A percentile compares a stretch with the other conserved stretches of the same genome.
Conservation (phyloP, 2,113 vertebrate species). For the Nerophis lumbriciformis region DNA sequence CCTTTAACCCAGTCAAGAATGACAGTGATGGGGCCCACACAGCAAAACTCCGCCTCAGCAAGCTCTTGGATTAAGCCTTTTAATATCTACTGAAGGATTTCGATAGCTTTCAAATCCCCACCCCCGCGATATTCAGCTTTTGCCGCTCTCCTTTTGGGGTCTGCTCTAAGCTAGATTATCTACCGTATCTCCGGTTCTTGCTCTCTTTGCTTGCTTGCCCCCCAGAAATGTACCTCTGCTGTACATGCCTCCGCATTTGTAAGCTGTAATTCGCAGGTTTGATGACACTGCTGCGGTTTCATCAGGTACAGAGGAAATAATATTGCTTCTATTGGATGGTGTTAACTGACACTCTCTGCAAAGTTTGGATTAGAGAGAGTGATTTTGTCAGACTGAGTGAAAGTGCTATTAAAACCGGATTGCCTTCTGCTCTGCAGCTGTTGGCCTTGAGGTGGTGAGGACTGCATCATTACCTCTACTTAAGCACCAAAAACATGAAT, state of each 20-base stretch:
- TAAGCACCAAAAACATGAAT: slow-evolving; percentile 16
- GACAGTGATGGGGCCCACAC: slow-evolving; percentile 64
- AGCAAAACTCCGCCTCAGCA: slow-evolving; percentile 67
- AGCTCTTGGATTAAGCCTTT: slow-evolving; percentile 73
- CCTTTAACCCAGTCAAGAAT: slow-evolving; percentile 66
- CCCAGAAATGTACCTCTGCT: slow-evolving; percentile 16
- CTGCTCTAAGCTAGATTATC: slow-evolving; percentile 56
- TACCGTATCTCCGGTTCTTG: slow-evolving; percentile 18
- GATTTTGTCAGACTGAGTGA: slow-evolving; percentile 39
- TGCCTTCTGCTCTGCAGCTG: slow-evolving; percentile 55
- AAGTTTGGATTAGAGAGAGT: slow-evolving; percentile 44
- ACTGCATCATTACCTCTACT: slow-evolving; percentile 44
- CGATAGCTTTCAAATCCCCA: slow-evolving; percentile 63
- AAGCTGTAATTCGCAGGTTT: slow-evolving; percentile 47
- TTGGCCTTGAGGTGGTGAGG: slow-evolving; percentile 43
- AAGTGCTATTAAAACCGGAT: slow-evolving; percentile 47
- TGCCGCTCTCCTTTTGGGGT: slow-evolving; percentile 54
- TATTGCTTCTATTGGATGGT: slow-evolving; percentile 10
- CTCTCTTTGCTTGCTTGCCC: slow-evolving; percentile 26
- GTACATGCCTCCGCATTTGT: slow-evolving; percentile 38
- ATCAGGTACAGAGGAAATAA: slow-evolving; percentile 32
- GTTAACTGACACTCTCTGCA: slow-evolving; percentile 17
- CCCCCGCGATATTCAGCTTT: slow-evolving; percentile 60
- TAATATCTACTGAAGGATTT: slow-evolving; percentile 75
- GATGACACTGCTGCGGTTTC: slow-evolving; percentile 41